Conservation (phyloP, 2,113 vertebrate species). For the Craseonycteris thonglongyai region DNA sequence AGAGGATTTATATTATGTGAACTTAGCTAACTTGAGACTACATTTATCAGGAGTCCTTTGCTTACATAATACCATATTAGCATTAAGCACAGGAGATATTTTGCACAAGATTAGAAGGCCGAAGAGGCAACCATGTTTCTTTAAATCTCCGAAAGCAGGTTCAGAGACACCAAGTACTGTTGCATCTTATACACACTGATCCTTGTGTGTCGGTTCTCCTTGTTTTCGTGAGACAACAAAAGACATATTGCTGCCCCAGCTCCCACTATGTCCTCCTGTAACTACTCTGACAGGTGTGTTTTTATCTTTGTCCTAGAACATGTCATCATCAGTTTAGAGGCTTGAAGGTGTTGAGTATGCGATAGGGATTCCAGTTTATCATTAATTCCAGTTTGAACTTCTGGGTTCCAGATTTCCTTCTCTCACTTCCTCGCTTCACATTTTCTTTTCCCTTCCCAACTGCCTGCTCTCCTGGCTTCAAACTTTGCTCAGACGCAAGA, state of each 20-base stretch:
- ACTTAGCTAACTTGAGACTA: neutral
- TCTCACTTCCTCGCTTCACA: neutral
- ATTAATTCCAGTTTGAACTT: neutral
- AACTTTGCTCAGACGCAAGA: neutral
- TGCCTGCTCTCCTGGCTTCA: neutral
- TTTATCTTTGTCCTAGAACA: neutral
- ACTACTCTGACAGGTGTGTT: neutral
- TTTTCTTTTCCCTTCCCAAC: neutral
- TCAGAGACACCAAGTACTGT: neutral
- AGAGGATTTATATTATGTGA: neutral
- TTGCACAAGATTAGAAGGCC: neutral
- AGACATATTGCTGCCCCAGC: neutral
- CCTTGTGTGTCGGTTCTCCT: neutral
- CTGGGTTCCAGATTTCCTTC: neutral
- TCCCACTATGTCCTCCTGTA: neutral
- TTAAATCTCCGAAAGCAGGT: neutral
- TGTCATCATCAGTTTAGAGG: neutral
- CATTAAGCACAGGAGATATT: neutral
- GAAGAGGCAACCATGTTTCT: neutral
- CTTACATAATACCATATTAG: neutral
- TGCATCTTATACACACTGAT: neutral
- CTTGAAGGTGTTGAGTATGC: neutral
- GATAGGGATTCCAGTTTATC: neutral
- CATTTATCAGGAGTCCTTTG: neutral
- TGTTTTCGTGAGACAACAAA: neutral